These are phyloP conservation scores for Sceloporus tristichus DNA, from an alignment of 2,113 vertebrate species.

Conservation along the genomic window DNA sequence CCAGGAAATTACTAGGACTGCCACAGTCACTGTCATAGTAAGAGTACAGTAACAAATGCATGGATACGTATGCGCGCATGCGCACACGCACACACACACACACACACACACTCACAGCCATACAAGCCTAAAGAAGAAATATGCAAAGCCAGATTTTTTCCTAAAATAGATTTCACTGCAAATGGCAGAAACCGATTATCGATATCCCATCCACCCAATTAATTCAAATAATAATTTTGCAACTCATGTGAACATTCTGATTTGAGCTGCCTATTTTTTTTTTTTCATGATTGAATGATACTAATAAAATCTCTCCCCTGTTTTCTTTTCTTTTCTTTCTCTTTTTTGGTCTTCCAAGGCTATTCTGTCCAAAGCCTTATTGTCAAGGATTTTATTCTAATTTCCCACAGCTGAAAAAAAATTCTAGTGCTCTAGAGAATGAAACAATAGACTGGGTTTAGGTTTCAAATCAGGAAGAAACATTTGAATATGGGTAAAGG, in stretches of 20 bases:
- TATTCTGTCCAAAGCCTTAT: constrained; percentile 4
- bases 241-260: neutral
- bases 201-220: neutral
- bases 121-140: too few relatives aligned
- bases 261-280: constrained; percentile 1
- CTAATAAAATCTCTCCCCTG: neutral
- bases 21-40: constrained; percentile 2
- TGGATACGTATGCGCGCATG: neutral
- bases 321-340: too few relatives aligned
- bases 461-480: neutral
- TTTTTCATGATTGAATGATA: neutral
- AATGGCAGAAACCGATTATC: neutral
- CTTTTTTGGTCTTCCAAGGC: too few relatives aligned
- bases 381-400: neutral
- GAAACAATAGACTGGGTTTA: neutral
- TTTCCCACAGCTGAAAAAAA: neutral
- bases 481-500: too few relatives aligned
- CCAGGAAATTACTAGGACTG: neutral
- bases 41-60: constrained; percentile 3
- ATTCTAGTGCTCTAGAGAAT: neutral
- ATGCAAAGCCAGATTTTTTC: neutral
- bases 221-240: neutral
- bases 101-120: too few relatives aligned
- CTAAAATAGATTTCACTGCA: neutral
- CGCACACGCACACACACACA: too few relatives aligned